Evolutionary conservation across 2,113 vertebrate genomes (phyloP).

Genomic region (Bungarus multicinctus): DNA sequence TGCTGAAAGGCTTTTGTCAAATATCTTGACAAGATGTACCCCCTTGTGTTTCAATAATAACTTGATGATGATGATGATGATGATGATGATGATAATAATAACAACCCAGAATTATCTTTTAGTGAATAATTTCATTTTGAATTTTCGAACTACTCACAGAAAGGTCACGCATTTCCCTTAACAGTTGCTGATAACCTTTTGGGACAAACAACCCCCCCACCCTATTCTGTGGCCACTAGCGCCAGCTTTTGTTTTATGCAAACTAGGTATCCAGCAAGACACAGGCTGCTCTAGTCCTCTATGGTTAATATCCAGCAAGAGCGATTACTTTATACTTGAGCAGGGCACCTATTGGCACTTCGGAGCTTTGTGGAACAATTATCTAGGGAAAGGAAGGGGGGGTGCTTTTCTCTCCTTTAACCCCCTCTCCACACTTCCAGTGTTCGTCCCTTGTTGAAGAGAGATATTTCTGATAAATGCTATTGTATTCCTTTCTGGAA

Average conservation of each 20-base stretch:
- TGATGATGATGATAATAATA: too few species aligned
- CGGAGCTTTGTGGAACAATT: background rate
- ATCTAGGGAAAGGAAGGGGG: background rate
- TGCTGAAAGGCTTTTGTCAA: background rate
- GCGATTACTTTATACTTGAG: background rate
- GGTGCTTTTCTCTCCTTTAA: background rate
- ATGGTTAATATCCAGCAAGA: background rate
- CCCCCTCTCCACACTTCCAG: fast-evolving
- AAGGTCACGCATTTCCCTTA: background rate
- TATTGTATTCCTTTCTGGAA: background rate
- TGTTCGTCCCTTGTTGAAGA: background rate
- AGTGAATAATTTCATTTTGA: background rate
- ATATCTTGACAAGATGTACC: background rate
- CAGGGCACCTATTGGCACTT: background rate
- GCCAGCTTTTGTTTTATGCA: background rate
- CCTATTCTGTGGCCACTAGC: background rate
- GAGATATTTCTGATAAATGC: background rate
- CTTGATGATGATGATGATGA: too few species aligned
- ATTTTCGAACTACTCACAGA: background rate
- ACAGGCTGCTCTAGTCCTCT: background rate
- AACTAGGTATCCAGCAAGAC: background rate
- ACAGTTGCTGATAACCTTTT: background rate
- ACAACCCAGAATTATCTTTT: background rate
- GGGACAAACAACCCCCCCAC: background rate
- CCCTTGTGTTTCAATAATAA: background rate